phyloP scores from a whole-genome alignment of 2,113 vertebrate species.

The Petroica traversi region DNA sequence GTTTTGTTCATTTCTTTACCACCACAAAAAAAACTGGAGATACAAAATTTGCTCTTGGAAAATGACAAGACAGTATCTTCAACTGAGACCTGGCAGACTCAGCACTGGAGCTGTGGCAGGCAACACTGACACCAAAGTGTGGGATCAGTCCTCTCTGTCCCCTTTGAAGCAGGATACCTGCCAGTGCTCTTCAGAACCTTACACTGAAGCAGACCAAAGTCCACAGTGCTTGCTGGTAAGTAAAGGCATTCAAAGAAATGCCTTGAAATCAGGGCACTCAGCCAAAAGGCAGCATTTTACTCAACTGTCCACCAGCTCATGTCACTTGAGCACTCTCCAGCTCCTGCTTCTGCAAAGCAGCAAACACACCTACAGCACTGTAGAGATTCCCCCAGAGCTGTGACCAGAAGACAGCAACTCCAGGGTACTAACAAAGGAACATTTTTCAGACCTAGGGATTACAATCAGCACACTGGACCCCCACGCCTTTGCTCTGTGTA shows the following conservation, averaged over 20 bases:
- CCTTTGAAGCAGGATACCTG: background rate
- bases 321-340: background rate
- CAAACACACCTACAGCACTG: rapidly evolving
- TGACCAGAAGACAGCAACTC: background rate
- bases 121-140: background rate
- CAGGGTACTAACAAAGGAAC: background rate
- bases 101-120: background rate
- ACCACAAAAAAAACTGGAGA: background rate
- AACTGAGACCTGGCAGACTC: background rate
- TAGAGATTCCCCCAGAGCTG: background rate
- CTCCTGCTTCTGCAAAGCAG: background rate
- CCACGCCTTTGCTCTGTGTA: background rate
- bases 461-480: background rate
- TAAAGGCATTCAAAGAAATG: background rate
- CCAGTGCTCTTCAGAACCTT: background rate
- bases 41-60: background rate
- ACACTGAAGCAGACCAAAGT: rapidly evolving
- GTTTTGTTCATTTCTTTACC: background rate
- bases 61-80: background rate
- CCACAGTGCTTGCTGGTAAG: background rate
- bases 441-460: background rate
- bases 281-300: background rate
- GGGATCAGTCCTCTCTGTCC: background rate
- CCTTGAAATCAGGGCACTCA: background rate
- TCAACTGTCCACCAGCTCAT: background rate